Base-by-base conservation (phyloP, 1,140 invertebrate species). In the Ostrea edulis region DNA sequence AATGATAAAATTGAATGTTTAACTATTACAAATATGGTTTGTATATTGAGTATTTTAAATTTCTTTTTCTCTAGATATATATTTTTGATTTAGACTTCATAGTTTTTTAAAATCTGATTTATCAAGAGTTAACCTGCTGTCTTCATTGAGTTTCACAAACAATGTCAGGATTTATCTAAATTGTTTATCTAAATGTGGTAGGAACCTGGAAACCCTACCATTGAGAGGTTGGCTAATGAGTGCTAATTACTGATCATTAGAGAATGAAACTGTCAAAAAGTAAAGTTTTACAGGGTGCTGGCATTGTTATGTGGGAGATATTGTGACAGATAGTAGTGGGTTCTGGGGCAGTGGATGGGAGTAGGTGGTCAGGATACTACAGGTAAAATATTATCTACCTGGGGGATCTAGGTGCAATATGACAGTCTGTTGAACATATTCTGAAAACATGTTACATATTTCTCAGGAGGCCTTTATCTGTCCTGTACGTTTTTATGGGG, bases 251-350 rank as follows among this genome's bases (percentile, higher is more conserved):
- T 25, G 12, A 7, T 77, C 68, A 77, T 77, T 29, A 77, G 35
- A 77, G 68, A 77, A 77, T 77, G 68, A 77, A 77, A 22, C 25
- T 77, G 68, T 77, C 68, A 77, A 77, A 77, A 77, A 77, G 68
- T 77, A 77, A 77, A 77, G 68, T 77, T 77, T 77, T 77, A 77
- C 11, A 25, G 29, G 68, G 68, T 77, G 68, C 29, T 29, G 68
- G 25, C 68, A 14, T 62, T 62, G 58, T n/a, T 20, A 62, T 44
- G n/a, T n/a, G 5, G n/a, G 58, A 62, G 68, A 77, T 77, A 77
- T n/a, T n/a, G n/a, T 77, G 68, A 29, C 68, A 29, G 68, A 77
- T 77, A 77, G 68, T 29, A 9, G 7, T 77, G 68, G 68, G 68
- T 29, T 77, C n/a, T 5, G 8, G 20, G 58, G 58, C 2, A 7